Evolutionary conservation across 1,140 invertebrate species (phyloP).

Genomic region (Drosophila bocqueti): DNA sequence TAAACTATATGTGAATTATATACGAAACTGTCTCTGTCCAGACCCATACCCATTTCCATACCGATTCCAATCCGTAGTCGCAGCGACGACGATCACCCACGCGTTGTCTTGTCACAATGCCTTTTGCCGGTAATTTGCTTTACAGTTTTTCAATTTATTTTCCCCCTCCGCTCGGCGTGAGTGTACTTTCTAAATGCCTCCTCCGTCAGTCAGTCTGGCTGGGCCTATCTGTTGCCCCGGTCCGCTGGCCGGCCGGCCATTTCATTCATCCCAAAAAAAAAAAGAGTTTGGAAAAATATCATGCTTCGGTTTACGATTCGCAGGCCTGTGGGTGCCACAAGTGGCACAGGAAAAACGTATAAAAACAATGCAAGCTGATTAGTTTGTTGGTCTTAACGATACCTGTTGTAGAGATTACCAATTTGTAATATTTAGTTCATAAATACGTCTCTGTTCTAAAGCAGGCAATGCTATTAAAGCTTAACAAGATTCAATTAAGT

Average conservation of each 20-base stretch:
- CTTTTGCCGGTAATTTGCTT: constrained; percentile 81
- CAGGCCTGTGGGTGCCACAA: constrained; percentile 56
- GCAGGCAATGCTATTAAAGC: neutral
- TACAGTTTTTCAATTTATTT: constrained; percentile 83
- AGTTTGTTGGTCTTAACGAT: neutral
- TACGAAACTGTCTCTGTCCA: constrained; percentile 49
- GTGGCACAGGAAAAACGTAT: constrained; percentile 2
- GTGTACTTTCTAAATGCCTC: constrained; percentile 80
- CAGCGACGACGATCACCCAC: constrained; percentile 53
- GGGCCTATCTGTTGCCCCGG: constrained; percentile 72
- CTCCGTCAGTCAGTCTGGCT: constrained; percentile 35
- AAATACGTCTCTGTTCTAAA: neutral
- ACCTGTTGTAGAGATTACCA: neutral
- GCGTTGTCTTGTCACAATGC: constrained; percentile 80
- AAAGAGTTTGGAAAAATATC: constrained; percentile 11
- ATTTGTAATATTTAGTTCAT: neutral
- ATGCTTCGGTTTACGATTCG: constrained; percentile 62
- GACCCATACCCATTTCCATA: constrained; percentile 23
- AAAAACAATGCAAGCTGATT: constrained; percentile 11
- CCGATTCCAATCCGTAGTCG: constrained; percentile 35
- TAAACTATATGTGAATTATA: constrained; percentile 45
- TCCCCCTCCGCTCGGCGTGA: constrained; percentile 51
- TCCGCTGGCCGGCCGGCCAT: constrained; percentile 34
- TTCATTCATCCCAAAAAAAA: constrained; percentile 40
- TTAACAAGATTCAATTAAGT: too few species aligned